Evolutionary conservation across 2,888 invertebrate species (phyloP).

Genomic region (Hecatera dysodea): DNA sequence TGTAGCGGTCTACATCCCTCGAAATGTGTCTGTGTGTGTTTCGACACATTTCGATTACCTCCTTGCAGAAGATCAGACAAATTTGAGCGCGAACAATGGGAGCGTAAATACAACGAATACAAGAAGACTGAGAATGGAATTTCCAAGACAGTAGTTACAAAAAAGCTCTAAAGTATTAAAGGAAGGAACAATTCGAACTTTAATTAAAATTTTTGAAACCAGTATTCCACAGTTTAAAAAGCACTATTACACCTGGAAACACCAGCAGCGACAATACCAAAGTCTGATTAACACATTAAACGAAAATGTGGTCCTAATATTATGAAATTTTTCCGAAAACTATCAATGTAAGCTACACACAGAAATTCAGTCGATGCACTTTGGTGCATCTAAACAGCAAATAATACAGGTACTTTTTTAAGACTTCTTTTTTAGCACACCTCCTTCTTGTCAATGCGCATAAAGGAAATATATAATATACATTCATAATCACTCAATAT

Average conservation of each 20-base stretch:
- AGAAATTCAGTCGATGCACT: conserved; percentile 24
- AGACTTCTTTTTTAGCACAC: conserved; percentile 1
- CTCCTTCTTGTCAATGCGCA: conserved; percentile 11
- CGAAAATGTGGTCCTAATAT: conserved; percentile 15
- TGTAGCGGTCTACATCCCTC: no score
- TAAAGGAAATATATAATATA: background rate
- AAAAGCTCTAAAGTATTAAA: conserved; percentile 9
- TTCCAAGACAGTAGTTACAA: conserved; percentile 12
- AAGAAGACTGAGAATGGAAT: conserved; percentile 3
- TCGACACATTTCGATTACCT: no score
- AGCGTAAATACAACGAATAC: conserved; percentile 15
- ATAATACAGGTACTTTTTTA: conserved; percentile 5
- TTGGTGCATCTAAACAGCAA: conserved; percentile 19
- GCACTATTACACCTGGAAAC: conserved; percentile 17
- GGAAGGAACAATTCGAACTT: conserved; percentile 14
- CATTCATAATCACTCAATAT: no score
- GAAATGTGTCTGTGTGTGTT: no score
- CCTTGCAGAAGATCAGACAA: background rate
- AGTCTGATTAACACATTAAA: conserved; percentile 5
- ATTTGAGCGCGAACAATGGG: conserved; percentile 16
- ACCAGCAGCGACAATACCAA: conserved; percentile 14
- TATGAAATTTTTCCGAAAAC: conserved; percentile 27
- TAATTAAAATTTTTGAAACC: conserved; percentile 11
- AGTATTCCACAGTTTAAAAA: conserved; percentile 16
- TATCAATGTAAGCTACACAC: conserved; percentile 13